Base-by-base conservation (phyloP, 2,113 vertebrate species). In the Cercocebus atys region DNA sequence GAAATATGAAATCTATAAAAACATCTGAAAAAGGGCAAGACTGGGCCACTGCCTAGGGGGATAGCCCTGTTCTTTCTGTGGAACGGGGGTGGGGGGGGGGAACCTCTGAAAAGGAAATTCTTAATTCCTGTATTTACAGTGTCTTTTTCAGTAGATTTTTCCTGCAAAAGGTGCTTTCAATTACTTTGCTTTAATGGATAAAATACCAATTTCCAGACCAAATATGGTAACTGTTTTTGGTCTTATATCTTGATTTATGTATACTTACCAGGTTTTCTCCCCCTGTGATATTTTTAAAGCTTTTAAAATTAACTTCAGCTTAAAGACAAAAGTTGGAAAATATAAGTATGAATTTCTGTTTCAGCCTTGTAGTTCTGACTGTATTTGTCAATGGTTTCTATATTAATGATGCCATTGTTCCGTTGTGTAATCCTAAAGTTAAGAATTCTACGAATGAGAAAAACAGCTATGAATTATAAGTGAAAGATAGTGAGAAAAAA, bases 371-470 rank as follows among this genome's bases (percentile, higher is more conserved):
- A 32, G 47, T 95, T 84, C 17, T 73, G 45, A 5, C n/a, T 32
- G 2, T 84, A 22, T 86, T 73, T 96, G 45, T 66, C 92, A 88
- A 0, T 84, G 84, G 13, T 83, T 94, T 93, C 40, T 88, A 0
- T 72, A 38, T 90, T 75, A 79, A 43, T 20, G 5, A 85, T 43
- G 47, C 40, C 40, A 73, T 61, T 94, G 52, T 94, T 93, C 3
- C 14, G 2, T 76, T 57, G 8, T n/a, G 32, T 86, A 79, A 76
- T 84, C 5, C 50, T 84, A 20, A 95, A 92, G 9, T 43, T 70
- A 80, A 91, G 78, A 93, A 72, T 84, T 72, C 14, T 90, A 85
- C 72, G 47, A 91, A 68, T 84, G 55, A 95, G 27, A 68, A 93
- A 79, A 78, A 45, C 22, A 88, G 50, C 81, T 83, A 81, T 85